These are phyloP conservation scores for Rhinogobius similis DNA, from an alignment of 2,113 vertebrate genomes.

Conservation along the genomic window DNA sequence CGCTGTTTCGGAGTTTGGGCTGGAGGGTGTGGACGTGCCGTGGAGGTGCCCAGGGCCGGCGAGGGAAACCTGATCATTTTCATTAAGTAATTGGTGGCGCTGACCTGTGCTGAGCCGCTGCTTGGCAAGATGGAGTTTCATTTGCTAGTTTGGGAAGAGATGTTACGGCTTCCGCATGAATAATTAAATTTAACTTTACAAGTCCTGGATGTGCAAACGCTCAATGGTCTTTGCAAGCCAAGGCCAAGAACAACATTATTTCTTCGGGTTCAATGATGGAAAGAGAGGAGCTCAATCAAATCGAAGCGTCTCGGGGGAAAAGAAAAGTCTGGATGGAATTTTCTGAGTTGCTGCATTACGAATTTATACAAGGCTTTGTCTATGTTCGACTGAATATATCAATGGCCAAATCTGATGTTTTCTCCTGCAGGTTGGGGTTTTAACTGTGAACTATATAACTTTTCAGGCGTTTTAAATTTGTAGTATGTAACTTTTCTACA, in stretches of 20 bases:
- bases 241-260: conserved; percentile 24
- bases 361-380: neutral
- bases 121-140: conserved; percentile 75
- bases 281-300: conserved; percentile 14
- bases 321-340: conserved; percentile 38
- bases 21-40: neutral
- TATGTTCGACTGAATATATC: neutral
- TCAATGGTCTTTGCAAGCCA: conserved; percentile 10
- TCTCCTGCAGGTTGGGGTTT: no score
- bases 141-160: conserved; percentile 72
- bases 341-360: conserved; percentile 20
- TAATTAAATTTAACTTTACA: conserved; percentile 74
- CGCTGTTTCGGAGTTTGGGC: conserved; percentile 34
- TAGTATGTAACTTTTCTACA: no score
- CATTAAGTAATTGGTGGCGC: conserved; percentile 75
- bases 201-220: conserved; percentile 55
- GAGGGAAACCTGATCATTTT: conserved; percentile 76
- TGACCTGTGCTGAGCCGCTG: conserved; percentile 66
- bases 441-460: no score
- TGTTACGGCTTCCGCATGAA: conserved; percentile 71
- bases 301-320: conserved; percentile 17
- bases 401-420: no score
- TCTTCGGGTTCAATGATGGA: neutral
- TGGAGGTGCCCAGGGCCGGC: conserved; percentile 37
- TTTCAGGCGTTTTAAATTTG: no score